A percentile compares a stretch with the other conserved stretches of the same genome.
Evolutionary conservation across 2,797 vertebrate genomes (phyloP).

Genomic region (Picus viridis): DNA sequence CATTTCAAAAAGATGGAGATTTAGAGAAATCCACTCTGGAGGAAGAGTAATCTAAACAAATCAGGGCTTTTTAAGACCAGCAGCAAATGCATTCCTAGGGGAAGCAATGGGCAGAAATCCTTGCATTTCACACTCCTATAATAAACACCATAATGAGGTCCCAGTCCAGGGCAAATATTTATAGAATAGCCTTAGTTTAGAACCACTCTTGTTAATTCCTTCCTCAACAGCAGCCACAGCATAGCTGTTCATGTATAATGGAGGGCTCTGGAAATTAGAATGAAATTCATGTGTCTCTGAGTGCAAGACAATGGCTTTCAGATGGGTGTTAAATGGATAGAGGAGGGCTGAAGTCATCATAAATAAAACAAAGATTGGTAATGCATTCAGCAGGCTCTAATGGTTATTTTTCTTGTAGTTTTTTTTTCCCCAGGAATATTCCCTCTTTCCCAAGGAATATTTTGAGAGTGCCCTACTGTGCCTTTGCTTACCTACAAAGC

Average conservation of each 20-base stretch:
- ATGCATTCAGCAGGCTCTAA: background rate
- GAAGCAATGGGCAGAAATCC: background rate
- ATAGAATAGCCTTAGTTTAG: background rate
- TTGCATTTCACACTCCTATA: background rate
- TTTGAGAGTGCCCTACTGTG: background rate
- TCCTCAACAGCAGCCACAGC: background rate
- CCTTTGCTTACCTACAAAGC: background rate
- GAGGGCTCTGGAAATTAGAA: background rate
- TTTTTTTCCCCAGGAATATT: background rate
- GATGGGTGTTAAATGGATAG: background rate
- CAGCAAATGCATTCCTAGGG: background rate
- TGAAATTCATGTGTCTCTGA: background rate
- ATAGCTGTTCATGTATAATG: slow-evolving; percentile 6
- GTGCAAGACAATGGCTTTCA: background rate
- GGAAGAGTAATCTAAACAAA: background rate
- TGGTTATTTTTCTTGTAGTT: background rate
- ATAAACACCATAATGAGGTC: slow-evolving; percentile 21
- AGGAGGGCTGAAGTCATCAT: background rate
- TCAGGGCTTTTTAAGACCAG: background rate
- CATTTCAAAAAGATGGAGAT: background rate
- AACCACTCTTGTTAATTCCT: background rate
- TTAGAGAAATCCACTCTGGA: background rate
- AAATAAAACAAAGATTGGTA: slow-evolving; percentile 12
- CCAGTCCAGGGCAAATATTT: slow-evolving; percentile 29
- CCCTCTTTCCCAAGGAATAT: background rate